Conservation (phyloP, 2,113 vertebrate genomes). For the Aphyosemion australe region DNA sequence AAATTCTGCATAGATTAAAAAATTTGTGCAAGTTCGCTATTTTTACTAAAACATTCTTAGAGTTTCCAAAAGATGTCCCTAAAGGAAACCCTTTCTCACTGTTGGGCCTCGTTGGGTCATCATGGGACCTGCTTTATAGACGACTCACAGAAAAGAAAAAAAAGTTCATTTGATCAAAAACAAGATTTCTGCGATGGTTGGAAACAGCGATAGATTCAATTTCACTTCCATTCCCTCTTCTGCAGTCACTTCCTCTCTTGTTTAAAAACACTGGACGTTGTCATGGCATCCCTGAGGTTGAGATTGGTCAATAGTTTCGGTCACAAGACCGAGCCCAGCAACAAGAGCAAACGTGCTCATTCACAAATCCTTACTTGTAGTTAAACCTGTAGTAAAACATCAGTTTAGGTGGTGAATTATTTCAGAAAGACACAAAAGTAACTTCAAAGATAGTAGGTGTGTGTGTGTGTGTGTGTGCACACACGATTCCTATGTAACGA, state of each 20-base stretch:
- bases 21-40: too few species aligned
- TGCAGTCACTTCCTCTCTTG: not conserved
- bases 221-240: not conserved
- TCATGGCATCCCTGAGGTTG: not conserved
- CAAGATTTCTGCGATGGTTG: not conserved
- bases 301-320: not conserved
- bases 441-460: not conserved
- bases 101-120: too few species aligned
- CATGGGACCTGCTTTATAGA: too few species aligned
- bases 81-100: too few species aligned
- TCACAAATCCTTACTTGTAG: not conserved
- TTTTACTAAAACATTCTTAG: too few species aligned
- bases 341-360: not conserved
- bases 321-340: not conserved
- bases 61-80: too few species aligned
- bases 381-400: too few species aligned
- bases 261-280: not conserved
- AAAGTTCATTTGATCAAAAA: not conserved
- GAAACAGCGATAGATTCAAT: not conserved
- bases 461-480: not conserved
- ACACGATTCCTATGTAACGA: conserved; percentile 16
- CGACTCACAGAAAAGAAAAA: too few species aligned
- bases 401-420: not conserved
- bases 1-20: too few species aligned
- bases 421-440: not conserved